Evolutionary conservation across 2,888 invertebrate species (phyloP), one percentile per base, ranked within the genome.

Genomic region (Pollenia amentaria): DNA sequence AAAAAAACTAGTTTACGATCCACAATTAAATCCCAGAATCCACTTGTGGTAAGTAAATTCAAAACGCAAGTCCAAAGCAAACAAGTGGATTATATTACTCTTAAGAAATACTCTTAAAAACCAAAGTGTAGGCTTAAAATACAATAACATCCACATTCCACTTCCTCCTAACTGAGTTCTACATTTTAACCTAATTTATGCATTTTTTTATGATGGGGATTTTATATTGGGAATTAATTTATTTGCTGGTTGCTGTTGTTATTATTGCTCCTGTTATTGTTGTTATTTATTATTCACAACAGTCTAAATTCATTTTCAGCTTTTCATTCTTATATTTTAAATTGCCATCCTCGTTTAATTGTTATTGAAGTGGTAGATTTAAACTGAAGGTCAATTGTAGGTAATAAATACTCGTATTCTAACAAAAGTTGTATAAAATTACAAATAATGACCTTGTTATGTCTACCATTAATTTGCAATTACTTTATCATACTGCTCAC

Each of bases 71-170:
- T 12, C 21, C 38, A 7, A 62, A 70, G 82, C 69, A 53, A 82
- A 76, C 69, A 82, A 76, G 69, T 80, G 80, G 80, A 72, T 80
- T 72, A 29, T 64, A 64, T 44, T 64, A 2, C 82, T 82, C 82
- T 82, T 82, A 75, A 72, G 3, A 2, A n/a, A 53, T 29, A 38
- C 67, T 69, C 51, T 79, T 70, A 51, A 18, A 8, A 70, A 4
- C 14, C 21, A 14, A 3, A 21, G 29, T n/a, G 14, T 10, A 9
- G 8, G 29, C 14, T 16, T 3, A 67, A 7, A 14, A 8, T 0
- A 40, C 38, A 48, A 65, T 29, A 14, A 2, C 42, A 38, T 8
- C 16, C 53, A 44, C 42, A 9, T n/a, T 48, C 48, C 46, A 78
- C 40, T 12, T 40, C 42, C 51, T 14, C 38, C 16, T 10, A 14